Evolutionary conservation across 2,888 invertebrate species (phyloP), one percentile per base, ranked within the genome.

Genomic region (Temnothorax unifasciatus): DNA sequence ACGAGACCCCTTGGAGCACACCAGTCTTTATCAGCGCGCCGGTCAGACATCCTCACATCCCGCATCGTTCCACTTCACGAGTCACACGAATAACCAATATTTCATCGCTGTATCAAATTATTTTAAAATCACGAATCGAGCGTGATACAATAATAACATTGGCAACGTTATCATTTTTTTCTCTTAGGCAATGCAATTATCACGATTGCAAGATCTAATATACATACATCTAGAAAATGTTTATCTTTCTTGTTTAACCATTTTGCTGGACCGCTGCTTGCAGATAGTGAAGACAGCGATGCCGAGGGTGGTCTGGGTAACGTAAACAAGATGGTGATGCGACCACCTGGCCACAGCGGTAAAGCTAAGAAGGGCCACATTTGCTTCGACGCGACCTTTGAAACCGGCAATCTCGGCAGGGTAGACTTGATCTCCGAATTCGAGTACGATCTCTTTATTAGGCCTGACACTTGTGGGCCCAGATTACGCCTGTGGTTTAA

Each of bases 301-400:
- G 98, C 97, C 84, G 99, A 99, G 94, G 98, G 98, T 68, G 99
- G 99, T 18, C 95, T 99, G 90, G 99, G 99, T 25, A 99, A 99
- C 95, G 97, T 99, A 75, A 98, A 97, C 93, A 96, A 98, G 83
- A 96, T 97, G 92, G 97, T 98, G 69, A 97, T 99, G 94, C 96
- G 98, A 25, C 98, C 98, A 8, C 97, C 98, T 0, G 98, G 98
- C 0, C 98, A 98, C 94, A 98, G 98, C 93, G 99, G 99, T 1
- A 98, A 99, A 95, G 99, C 99, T 15, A 99, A 99, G 95, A 97
- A 98, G 87, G 99, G 99, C 3, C 99, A 99, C 94, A 96, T 99
- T 38, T 99, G 99, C 93, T 99, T 99, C 95, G 99, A 99, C 95
- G 99, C 99, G 2, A 98, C 99, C 21, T 99, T 98, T 95, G 99